These are phyloP conservation scores for Parapristionchus giblindavisi DNA, from an alignment of 2,888 invertebrate genomes.

Conservation along the genomic window DNA sequence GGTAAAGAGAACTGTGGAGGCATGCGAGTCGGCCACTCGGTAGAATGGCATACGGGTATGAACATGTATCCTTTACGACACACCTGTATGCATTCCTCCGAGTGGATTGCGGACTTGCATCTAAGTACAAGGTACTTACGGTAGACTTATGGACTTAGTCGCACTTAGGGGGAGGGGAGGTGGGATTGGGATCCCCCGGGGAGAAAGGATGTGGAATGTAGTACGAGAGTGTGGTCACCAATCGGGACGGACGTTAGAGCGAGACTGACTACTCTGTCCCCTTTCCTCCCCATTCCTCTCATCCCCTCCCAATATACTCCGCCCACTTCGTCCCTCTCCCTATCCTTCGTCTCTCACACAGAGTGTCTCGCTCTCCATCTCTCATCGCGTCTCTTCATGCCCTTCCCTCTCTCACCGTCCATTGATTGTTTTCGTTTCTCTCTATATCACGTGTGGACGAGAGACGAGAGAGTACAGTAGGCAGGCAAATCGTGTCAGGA, in stretches of 20 bases:
- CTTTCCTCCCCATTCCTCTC: slow-evolving; percentile 5
- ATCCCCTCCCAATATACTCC: background rate
- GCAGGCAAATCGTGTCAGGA: slow-evolving; percentile 16
- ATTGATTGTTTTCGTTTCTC: slow-evolving; percentile 3
- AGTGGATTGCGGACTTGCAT: background rate
- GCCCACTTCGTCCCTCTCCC: background rate
- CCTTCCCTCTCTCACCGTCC: background rate
- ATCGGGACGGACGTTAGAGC: background rate
- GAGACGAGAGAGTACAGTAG: background rate
- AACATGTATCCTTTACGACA: background rate
- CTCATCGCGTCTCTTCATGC: background rate
- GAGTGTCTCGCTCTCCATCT: slow-evolving; percentile 1
- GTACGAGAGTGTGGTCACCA: background rate
- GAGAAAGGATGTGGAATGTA: background rate
- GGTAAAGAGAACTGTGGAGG: background rate
- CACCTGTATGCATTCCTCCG: slow-evolving; percentile 27
- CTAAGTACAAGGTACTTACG: too few relatives aligned
- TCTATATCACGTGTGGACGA: slow-evolving; percentile 6
- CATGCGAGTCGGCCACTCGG: slow-evolving; percentile 22
- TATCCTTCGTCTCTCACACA: background rate
- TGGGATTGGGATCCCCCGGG: background rate
- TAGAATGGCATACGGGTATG: slow-evolving; percentile 40
- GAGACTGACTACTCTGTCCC: background rate
- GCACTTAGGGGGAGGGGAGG: background rate
- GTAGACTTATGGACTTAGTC: background rate